Conservation (phyloP, 2,797 vertebrate genomes). For the Remorina albescens region DNA sequence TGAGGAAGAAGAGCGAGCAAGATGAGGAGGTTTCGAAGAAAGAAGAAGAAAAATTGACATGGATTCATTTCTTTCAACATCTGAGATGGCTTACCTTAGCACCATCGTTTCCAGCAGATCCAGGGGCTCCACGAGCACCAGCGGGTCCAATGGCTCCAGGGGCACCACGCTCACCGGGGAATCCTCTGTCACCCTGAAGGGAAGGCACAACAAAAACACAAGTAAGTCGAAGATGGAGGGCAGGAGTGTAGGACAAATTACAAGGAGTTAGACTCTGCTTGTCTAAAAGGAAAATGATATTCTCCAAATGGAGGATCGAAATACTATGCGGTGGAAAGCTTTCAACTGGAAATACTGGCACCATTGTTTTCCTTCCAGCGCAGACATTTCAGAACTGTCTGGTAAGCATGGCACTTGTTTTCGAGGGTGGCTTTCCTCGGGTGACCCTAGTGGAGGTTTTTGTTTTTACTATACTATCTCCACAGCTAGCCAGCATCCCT, state of each 20-base stretch:
- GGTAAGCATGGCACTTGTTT: not conserved
- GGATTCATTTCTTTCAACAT: not conserved
- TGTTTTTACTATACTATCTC: too few relatives aligned
- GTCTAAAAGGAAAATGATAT: not conserved
- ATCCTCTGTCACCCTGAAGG: slow-evolving; percentile 95
- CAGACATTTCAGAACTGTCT: not conserved
- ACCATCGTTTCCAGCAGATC: slow-evolving; percentile 94
- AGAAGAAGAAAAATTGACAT: not conserved
- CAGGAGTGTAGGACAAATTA: slow-evolving; percentile 12
- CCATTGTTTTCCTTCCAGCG: not conserved
- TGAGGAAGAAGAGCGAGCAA: slow-evolving; percentile 53
- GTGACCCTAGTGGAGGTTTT: too few relatives aligned
- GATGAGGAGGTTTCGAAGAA: not conserved
- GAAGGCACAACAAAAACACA: slow-evolving; percentile 1
- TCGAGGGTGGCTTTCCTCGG: not conserved
- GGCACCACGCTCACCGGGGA: slow-evolving; percentile 95
- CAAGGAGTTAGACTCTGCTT: not conserved
- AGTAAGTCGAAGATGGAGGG: not conserved
- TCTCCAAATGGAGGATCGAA: not conserved
- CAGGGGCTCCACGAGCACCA: slow-evolving; percentile 92
- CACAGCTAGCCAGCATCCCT: too few relatives aligned
- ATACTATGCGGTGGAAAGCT: not conserved
- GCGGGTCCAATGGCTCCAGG: slow-evolving; percentile 89
- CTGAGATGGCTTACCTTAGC: slow-evolving; percentile 89
- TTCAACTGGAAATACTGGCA: not conserved